phyloP scores from a whole-genome alignment of 2,113 vertebrate genomes.

The Galemys pyrenaicus region DNA sequence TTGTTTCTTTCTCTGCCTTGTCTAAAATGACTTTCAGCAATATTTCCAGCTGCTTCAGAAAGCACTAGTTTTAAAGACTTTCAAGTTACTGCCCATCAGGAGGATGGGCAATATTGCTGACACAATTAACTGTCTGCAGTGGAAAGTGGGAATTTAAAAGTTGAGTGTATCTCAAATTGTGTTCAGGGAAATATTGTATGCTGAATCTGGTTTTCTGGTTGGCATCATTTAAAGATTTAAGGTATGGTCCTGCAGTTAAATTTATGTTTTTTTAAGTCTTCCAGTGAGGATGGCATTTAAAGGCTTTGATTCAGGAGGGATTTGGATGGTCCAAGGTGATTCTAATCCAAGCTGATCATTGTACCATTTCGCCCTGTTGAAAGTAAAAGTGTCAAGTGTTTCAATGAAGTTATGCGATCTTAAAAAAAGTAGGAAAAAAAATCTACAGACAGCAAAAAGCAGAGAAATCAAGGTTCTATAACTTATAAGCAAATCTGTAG shows the following conservation, averaged over 20 bases:
- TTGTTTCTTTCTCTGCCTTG: not conserved
- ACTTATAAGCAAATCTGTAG: not conserved
- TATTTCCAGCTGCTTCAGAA: not conserved
- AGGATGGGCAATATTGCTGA: not conserved
- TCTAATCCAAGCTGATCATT: not conserved
- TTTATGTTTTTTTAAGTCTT: not conserved
- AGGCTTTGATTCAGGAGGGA: not conserved
- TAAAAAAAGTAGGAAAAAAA: not conserved
- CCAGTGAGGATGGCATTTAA: not conserved
- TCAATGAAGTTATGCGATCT: not conserved
- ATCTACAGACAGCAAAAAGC: not conserved
- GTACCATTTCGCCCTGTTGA: not conserved
- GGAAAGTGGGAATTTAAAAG: constrained; percentile 8
- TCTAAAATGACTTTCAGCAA: rapidly evolving
- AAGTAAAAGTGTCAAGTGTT: not conserved
- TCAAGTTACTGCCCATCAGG: not conserved
- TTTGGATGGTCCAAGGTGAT: not conserved
- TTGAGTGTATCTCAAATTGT: not conserved
- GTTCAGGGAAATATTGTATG: not conserved
- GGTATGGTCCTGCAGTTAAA: not conserved
- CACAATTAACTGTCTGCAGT: not conserved
- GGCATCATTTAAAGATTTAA: not conserved
- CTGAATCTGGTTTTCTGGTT: constrained; percentile 7
- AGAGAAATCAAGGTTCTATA: not conserved
- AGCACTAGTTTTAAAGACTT: not conserved